Percentiles rank a stretch among this genome's conserved stretches.
Conservation (phyloP, 2,888 invertebrate species). For the Thysanoteuthis rhombus region DNA sequence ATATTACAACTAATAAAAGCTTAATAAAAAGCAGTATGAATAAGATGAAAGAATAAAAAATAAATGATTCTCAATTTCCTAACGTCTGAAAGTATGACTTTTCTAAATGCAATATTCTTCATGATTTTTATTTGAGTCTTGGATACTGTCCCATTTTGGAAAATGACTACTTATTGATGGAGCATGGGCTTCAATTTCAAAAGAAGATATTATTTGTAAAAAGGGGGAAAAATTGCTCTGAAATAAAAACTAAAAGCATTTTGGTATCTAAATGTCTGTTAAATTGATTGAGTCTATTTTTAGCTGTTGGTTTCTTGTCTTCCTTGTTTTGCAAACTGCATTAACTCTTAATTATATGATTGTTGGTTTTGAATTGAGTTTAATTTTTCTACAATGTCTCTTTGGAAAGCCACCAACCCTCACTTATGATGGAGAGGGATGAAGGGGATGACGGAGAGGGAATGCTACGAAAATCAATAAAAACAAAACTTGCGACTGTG, state of each 20-base stretch:
- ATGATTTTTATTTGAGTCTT: neutral
- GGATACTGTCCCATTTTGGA: neutral
- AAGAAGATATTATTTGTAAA: neutral
- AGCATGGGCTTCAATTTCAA: neutral
- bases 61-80: neutral
- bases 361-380: slow-evolving; percentile 12
- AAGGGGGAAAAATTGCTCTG: neutral
- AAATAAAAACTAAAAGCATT: neutral
- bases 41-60: neutral
- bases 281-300: neutral
- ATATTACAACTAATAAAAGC: too few species aligned
- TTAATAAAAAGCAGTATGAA: too few species aligned
- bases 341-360: neutral
- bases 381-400: neutral
- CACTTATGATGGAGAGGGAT: neutral
- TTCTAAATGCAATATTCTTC: neutral
- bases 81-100: neutral
- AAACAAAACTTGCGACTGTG: neutral
- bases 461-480: neutral
- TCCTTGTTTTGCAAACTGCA: neutral
- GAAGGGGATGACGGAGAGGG: neutral
- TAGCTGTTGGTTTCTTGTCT: neutral
- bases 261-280: neutral
- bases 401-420: neutral
- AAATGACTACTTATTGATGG: neutral